Conservation (phyloP, 1,140 invertebrate genomes). For the Formica selysi region DNA sequence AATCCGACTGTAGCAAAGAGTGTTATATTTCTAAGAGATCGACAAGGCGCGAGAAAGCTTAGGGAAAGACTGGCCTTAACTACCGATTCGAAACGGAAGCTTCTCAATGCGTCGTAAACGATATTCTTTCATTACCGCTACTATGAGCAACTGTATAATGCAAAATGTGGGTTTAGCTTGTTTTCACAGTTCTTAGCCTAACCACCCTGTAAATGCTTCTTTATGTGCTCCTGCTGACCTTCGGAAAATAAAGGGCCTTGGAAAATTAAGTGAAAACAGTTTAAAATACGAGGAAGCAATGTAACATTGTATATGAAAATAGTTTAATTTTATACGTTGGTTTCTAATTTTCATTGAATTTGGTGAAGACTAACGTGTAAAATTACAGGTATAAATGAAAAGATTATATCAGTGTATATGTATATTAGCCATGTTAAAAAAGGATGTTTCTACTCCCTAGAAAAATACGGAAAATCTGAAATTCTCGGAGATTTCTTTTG, state of each 20-base stretch:
- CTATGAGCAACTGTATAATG: slow-evolving; percentile 42
- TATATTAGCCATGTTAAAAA: background rate
- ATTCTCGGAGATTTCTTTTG: too few species aligned
- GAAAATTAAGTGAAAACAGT: background rate
- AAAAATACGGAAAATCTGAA: too few species aligned
- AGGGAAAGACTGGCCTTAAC: slow-evolving; percentile 68
- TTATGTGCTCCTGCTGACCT: background rate
- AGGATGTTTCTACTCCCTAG: too few species aligned
- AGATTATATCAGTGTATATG: background rate
- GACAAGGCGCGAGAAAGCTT: slow-evolving; percentile 48
- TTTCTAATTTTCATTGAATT: background rate
- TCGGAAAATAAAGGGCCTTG: background rate
- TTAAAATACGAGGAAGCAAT: background rate
- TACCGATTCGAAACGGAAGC: slow-evolving; percentile 69
- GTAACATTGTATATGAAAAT: background rate
- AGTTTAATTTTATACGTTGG: background rate
- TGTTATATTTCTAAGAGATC: slow-evolving; percentile 42
- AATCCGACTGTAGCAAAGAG: slow-evolving; percentile 21
- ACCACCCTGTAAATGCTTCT: slow-evolving; percentile 5
- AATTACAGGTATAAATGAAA: slow-evolving; percentile 1
- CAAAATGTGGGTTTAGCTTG: slow-evolving; percentile 49
- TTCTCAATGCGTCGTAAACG: slow-evolving; percentile 73
- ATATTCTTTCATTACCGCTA: slow-evolving; percentile 65
- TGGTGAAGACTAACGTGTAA: background rate
- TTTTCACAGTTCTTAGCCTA: slow-evolving; percentile 23